phyloP scores from a whole-genome alignment of 2,888 invertebrate species.

The Cheilosia vulpina region DNA sequence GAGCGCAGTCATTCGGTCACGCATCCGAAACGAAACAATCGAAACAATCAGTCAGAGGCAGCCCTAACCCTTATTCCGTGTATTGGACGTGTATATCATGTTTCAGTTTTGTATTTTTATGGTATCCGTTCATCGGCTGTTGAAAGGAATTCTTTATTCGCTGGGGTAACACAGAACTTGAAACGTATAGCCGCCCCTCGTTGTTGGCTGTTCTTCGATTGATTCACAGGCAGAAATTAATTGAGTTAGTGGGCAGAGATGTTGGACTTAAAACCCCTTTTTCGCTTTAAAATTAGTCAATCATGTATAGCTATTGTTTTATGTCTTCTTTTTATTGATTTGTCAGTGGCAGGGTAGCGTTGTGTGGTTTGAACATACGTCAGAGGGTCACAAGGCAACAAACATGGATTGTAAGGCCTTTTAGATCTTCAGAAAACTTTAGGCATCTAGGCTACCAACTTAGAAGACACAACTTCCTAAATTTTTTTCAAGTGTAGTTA shows the following conservation, averaged over 20 bases:
- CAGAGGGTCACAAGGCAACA: too few relatives aligned
- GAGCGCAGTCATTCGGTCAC: conserved; percentile 56
- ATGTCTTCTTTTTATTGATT: too few relatives aligned
- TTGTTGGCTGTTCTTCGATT: conserved; percentile 8
- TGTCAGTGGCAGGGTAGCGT: too few relatives aligned
- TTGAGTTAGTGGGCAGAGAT: not conserved
- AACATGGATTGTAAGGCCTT: too few relatives aligned
- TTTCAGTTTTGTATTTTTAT: conserved; percentile 59
- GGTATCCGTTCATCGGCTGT: conserved; percentile 38
- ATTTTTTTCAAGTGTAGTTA: too few relatives aligned
- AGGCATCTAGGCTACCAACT: too few relatives aligned
- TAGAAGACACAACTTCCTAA: too few relatives aligned
- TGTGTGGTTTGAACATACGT: too few relatives aligned
- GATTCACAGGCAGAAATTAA: conserved; percentile 7
- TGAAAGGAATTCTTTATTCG: conserved; percentile 18
- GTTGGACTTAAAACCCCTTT: too few relatives aligned
- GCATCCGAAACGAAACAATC: conserved; percentile 49
- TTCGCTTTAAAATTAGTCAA: too few relatives aligned
- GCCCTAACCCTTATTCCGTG: conserved; percentile 37
- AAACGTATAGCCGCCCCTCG: conserved; percentile 2
- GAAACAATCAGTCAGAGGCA: conserved; percentile 55
- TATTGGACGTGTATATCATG: conserved; percentile 39
- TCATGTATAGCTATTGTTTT: too few relatives aligned
- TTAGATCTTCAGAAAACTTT: too few relatives aligned
- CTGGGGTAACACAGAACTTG: not conserved